Evolutionary conservation across 23 tunicate species (phyloP), one percentile per base, ranked within the genome.

Genomic region (Ciona savignyi): DNA sequence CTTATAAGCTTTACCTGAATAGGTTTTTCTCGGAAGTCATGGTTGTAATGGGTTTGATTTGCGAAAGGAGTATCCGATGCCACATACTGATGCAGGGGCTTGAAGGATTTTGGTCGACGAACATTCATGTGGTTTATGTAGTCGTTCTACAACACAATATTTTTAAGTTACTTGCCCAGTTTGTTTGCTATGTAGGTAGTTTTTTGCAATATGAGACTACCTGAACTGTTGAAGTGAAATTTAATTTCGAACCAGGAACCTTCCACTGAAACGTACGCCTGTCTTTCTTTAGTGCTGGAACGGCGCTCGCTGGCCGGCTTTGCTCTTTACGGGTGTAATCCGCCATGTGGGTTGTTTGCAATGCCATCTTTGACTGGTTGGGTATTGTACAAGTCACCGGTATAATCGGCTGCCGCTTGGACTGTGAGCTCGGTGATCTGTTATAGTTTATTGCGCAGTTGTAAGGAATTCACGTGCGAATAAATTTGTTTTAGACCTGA

Each of bases 71-170:
- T 61, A 15, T 73, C 78, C 2, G 78, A 72, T 11, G 78, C 60
- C 15, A 51, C 51, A 72, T 71, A 80, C 27, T 72, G 51, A 21
- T 80, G 70, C 25, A 73, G 23, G 27, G 85, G 85, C 62, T 80
- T 80, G 63, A 80, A 80, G 20, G 85, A 72, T 25, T 71, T 80
- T 31, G 85, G 85, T 62, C 78, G 30, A 23, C 65, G 68, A 19
- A 70, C 72, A 20, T 24, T 56, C 63, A 67, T 3, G 60, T 80
- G 85, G 2, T 62, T 32, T 0, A 72, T 80, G 63, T 72, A 80
- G 64, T 80, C 85, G 60, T 80, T 77, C 85, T 80, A 63, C 15
- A 63, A n/a, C 28, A 63, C 15, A 63, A 63, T 63, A 63, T 9
- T 63, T 73, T 1, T 1, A 30, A 23, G 56, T 42, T 42, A 6